These are phyloP conservation scores for Aspiorhynchus laticeps DNA, from an alignment of 2,113 vertebrate species.

Conservation along the genomic window DNA sequence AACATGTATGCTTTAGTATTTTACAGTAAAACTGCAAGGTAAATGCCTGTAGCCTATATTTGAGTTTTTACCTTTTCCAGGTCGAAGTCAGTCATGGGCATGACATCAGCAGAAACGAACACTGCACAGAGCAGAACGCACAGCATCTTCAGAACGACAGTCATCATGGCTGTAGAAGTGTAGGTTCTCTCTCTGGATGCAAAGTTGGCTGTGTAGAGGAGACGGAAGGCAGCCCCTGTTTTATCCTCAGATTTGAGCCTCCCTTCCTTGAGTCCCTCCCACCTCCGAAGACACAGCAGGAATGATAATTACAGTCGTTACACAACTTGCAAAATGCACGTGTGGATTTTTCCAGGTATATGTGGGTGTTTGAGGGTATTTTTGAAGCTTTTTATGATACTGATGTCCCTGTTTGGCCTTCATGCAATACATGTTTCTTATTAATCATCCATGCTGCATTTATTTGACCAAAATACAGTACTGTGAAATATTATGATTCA, in stretches of 20 bases:
- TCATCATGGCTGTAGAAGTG: slow-evolving; percentile 60
- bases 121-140: slow-evolving; percentile 61
- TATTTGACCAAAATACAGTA: neutral
- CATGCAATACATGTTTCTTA: neutral
- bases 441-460: neutral
- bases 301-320: slow-evolving; percentile 35
- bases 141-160: slow-evolving; percentile 59
- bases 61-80: slow-evolving; percentile 73
- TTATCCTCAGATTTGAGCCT: slow-evolving; percentile 3
- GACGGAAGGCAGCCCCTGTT: neutral
- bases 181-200: neutral
- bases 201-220: neutral
- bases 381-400: neutral
- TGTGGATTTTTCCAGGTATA: slow-evolving; percentile 8
- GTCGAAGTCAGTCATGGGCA: slow-evolving; percentile 73
- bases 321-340: slow-evolving; percentile 13
- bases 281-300: neutral
- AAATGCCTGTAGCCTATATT: neutral
- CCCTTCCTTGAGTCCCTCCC: slow-evolving; percentile 57
- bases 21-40: fast-evolving
- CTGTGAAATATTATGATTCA: neutral
- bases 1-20: neutral
- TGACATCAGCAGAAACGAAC: slow-evolving; percentile 42
- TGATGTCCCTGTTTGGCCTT: neutral
- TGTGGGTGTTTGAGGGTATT: neutral